These are phyloP conservation scores for Microtus richardsoni DNA, from an alignment of 2,113 vertebrate genomes.

Conservation along the genomic window DNA sequence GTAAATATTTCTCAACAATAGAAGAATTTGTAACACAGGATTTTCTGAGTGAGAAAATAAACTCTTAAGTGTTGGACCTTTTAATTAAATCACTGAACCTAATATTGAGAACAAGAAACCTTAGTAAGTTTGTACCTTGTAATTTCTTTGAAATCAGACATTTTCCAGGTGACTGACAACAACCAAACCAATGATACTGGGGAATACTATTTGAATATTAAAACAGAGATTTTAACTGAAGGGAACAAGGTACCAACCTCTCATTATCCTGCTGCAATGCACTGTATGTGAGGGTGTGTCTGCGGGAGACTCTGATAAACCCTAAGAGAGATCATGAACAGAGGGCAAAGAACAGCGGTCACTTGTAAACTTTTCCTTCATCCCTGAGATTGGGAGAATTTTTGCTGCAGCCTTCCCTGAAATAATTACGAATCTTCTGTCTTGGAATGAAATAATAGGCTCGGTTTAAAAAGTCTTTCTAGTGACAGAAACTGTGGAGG, in stretches of 20 bases:
- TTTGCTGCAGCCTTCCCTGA: background rate
- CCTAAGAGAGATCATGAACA: fast-evolving
- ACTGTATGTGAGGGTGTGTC: fast-evolving
- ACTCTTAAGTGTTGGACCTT: background rate
- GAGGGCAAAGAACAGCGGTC: background rate
- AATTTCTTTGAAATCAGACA: background rate
- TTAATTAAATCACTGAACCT: background rate
- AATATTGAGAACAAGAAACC: background rate
- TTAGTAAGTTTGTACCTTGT: background rate
- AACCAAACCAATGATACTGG: background rate
- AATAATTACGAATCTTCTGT: background rate
- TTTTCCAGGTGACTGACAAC: background rate
- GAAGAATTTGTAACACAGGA: background rate
- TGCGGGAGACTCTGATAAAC: fast-evolving
- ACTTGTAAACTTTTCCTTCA: background rate
- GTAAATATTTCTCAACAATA: background rate
- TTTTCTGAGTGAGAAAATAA: background rate
- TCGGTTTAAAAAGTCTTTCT: background rate
- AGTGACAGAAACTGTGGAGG: too few species aligned
- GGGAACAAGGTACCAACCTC: background rate
- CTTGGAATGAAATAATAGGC: background rate
- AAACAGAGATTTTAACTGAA: background rate
- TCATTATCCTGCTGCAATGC: background rate
- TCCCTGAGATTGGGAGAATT: background rate
- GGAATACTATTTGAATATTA: background rate